These are phyloP conservation scores for Neomonachus schauinslandi DNA, from an alignment of 2,113 vertebrate species.

Conservation along the genomic window DNA sequence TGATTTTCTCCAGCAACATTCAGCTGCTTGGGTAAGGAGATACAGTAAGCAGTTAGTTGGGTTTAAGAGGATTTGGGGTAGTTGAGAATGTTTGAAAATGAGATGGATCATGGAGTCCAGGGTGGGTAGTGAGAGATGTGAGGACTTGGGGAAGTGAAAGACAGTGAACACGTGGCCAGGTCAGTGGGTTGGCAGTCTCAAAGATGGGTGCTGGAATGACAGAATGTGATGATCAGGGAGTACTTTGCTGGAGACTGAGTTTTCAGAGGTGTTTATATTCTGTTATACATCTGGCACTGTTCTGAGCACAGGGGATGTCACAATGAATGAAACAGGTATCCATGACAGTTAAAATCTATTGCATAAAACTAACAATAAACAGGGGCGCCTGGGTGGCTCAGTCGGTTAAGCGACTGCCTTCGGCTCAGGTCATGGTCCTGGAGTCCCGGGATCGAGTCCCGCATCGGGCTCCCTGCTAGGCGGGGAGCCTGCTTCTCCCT, in stretches of 20 bases:
- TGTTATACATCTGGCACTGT: background rate
- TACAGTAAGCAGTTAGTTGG: background rate
- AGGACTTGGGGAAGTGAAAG: background rate
- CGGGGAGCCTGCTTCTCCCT: no score
- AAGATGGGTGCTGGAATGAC: background rate
- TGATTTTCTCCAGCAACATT: background rate
- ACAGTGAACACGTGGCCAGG: background rate
- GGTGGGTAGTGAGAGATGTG: background rate
- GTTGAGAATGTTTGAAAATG: background rate
- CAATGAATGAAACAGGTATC: background rate
- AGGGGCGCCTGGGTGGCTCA: no score
- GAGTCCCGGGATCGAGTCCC: no score
- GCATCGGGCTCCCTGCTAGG: no score
- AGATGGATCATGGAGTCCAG: no score
- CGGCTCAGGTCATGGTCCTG: no score
- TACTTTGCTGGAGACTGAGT: background rate
- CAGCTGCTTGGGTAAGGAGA: background rate
- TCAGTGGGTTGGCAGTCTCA: background rate
- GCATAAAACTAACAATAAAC: background rate
- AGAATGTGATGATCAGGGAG: background rate
- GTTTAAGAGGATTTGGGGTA: background rate
- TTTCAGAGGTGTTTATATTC: background rate
- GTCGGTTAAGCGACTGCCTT: no score
- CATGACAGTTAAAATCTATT: background rate
- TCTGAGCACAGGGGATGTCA: background rate